These are phyloP conservation scores for Macrophya annulata DNA, from an alignment of 2,888 invertebrate species.

Conservation along the genomic window DNA sequence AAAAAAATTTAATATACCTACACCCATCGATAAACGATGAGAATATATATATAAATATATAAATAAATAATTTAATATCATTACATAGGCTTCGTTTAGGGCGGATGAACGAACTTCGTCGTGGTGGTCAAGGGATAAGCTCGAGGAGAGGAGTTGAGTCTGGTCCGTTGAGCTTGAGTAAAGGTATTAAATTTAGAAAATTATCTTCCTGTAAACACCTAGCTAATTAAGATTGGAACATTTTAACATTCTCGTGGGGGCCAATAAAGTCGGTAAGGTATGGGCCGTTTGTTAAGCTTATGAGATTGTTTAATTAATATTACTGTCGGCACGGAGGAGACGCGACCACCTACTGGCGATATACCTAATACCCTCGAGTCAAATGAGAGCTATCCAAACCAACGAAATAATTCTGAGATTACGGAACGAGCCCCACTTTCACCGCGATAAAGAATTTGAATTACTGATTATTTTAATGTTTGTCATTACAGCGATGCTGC, in stretches of 20 bases:
- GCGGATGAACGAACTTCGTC: background rate
- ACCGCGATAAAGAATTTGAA: slow-evolving; percentile 45
- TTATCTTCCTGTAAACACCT: slow-evolving; percentile 78
- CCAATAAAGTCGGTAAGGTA: slow-evolving; percentile 77
- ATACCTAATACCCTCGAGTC: slow-evolving; percentile 53
- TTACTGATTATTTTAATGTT: slow-evolving; percentile 46
- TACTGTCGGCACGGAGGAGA: slow-evolving; percentile 69
- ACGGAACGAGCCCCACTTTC: slow-evolving; percentile 50
- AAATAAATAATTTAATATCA: background rate
- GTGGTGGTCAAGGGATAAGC: slow-evolving; percentile 19
- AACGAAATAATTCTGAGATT: background rate
- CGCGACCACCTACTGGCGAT: slow-evolving; percentile 73
- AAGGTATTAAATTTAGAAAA: slow-evolving; percentile 68
- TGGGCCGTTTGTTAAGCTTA: slow-evolving; percentile 77
- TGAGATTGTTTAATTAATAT: slow-evolving; percentile 79
- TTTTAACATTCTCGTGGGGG: slow-evolving; percentile 75
- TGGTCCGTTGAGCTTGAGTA: background rate
- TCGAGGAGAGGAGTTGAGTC: background rate
- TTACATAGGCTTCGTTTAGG: background rate
- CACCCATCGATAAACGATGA: background rate
- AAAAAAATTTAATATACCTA: background rate
- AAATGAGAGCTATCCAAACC: slow-evolving; percentile 36
- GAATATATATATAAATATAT: background rate
- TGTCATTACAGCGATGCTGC: background rate
- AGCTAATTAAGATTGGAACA: slow-evolving; percentile 79